phyloP scores from a whole-genome alignment of 2,797 vertebrate genomes.

The Tenualosa ilisha region DNA sequence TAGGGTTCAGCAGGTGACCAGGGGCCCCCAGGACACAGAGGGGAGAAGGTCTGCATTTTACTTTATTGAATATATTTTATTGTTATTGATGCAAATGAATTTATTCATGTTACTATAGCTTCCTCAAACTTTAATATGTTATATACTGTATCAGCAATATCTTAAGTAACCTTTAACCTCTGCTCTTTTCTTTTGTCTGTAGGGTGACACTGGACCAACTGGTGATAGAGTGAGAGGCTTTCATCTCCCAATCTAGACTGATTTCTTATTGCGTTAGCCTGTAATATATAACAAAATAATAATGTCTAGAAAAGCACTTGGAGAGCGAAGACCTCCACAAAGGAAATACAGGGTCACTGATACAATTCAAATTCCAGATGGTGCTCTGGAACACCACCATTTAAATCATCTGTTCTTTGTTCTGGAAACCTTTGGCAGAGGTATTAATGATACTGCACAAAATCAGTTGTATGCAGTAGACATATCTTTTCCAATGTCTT shows the following conservation, averaged over 20 bases:
- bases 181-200: neutral
- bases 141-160: neutral
- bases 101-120: neutral
- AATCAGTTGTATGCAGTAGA: neutral
- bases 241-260: neutral
- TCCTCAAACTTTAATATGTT: neutral
- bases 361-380: too few relatives aligned
- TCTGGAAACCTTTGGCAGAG: too few relatives aligned
- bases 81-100: neutral
- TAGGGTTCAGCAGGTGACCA: constrained; percentile 47
- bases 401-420: too few relatives aligned
- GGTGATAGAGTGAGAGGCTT: constrained; percentile 34
- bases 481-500: neutral
- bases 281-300: neutral
- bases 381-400: too few relatives aligned
- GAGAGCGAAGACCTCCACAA: too few relatives aligned
- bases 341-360: too few relatives aligned
- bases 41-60: constrained; percentile 42
- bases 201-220: constrained; percentile 37
- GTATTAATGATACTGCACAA: too few relatives aligned
- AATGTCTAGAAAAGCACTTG: too few relatives aligned
- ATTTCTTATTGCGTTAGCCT: neutral
- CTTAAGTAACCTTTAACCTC: neutral
- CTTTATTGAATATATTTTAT: neutral
- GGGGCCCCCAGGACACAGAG: constrained; percentile 45